Percentiles rank a stretch among this genome's conserved stretches.
These are phyloP conservation scores for Morpho deidamia DNA, from an alignment of 2,888 invertebrate species.

Conservation along the genomic window DNA sequence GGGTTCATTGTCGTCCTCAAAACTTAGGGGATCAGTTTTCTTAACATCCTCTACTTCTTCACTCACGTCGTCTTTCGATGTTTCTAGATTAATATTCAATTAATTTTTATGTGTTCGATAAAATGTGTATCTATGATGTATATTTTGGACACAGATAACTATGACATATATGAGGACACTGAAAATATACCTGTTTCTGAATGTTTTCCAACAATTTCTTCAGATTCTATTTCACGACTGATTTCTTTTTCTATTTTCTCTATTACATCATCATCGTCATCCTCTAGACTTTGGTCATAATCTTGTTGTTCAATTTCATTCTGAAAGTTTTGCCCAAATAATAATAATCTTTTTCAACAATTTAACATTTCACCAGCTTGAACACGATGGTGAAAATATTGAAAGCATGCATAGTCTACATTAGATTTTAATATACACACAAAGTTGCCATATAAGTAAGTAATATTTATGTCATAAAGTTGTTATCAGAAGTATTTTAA, in stretches of 20 bases:
- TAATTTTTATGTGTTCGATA: too few relatives aligned
- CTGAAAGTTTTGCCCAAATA: constrained; percentile 18
- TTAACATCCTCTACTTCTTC: constrained; percentile 44
- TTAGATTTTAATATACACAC: too few relatives aligned
- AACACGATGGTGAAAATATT: too few relatives aligned
- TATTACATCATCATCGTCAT: constrained; percentile 54
- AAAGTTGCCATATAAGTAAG: too few relatives aligned
- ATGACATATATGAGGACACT: too few relatives aligned
- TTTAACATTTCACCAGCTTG: too few relatives aligned
- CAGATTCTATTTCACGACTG: constrained; percentile 17
- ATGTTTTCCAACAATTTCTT: constrained; percentile 24
- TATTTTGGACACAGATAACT: too few relatives aligned
- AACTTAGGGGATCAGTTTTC: constrained; percentile 40
- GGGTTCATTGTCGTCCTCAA: constrained; percentile 49
- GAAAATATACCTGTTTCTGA: too few relatives aligned
- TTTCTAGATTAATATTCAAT: constrained; percentile 25
- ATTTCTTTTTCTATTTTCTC: constrained; percentile 64
- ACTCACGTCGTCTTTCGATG: constrained; percentile 30
- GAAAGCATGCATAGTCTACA: too few relatives aligned
- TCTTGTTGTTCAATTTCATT: constrained; percentile 41
- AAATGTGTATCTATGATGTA: too few relatives aligned
- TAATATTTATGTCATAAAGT: too few relatives aligned
- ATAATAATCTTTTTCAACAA: not conserved
- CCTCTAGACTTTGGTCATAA: constrained; percentile 44
- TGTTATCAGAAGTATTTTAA: too few relatives aligned